These are phyloP conservation scores for Thumatha senex DNA, from an alignment of 2,888 invertebrate species.

Conservation along the genomic window DNA sequence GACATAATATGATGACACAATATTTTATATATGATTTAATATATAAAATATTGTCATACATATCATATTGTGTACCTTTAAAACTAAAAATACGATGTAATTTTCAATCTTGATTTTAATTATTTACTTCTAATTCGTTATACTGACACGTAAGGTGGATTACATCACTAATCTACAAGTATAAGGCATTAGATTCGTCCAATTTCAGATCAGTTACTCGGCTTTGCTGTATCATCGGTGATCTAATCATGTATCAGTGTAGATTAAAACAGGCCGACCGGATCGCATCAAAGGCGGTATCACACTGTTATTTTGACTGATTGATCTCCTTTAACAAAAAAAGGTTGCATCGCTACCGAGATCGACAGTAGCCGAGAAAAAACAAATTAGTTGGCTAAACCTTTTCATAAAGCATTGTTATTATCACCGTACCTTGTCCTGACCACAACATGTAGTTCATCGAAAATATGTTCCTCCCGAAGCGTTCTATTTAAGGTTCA, in stretches of 20 bases:
- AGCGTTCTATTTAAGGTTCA: constrained; percentile 54
- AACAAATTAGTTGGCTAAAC: constrained; percentile 83
- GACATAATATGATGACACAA: no score
- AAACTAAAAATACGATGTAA: background rate
- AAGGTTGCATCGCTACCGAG: constrained; percentile 80
- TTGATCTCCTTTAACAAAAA: constrained; percentile 80
- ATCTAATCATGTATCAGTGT: constrained; percentile 81
- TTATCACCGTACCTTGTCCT: constrained; percentile 77
- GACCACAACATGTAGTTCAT: constrained; percentile 50
- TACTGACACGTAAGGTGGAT: constrained; percentile 37
- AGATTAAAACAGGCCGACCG: constrained; percentile 81
- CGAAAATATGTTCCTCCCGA: constrained; percentile 43
- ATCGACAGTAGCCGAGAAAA: constrained; percentile 83
- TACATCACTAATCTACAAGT: constrained; percentile 62
- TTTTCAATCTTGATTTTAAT: background rate
- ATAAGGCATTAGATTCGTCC: constrained; percentile 61
- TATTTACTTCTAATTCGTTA: constrained; percentile 14
- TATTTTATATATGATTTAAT: no score
- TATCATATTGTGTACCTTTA: no score
- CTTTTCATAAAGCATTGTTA: constrained; percentile 82
- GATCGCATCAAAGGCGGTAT: constrained; percentile 82
- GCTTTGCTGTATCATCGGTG: constrained; percentile 80
- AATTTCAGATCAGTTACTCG: constrained; percentile 75
- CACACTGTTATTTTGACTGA: constrained; percentile 84
- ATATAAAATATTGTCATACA: no score